Evolutionary conservation across 2,113 vertebrate species (phyloP).

Genomic region (Desmodus rotundus): DNA sequence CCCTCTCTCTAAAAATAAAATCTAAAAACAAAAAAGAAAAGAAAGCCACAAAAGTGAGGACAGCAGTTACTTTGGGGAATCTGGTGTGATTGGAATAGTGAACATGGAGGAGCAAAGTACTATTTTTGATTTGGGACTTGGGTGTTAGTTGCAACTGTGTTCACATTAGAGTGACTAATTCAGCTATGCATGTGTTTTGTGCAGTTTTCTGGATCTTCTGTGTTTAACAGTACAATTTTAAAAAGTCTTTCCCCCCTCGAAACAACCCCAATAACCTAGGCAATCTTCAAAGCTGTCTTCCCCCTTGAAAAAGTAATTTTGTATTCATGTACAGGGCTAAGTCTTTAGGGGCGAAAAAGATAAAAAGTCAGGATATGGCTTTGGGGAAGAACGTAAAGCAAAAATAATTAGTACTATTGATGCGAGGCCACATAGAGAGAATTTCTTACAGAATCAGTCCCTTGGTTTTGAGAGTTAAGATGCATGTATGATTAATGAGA

Average conservation of each 20-base stretch:
- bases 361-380: neutral
- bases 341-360: neutral
- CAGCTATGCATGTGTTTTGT: neutral
- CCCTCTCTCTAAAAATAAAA: no score
- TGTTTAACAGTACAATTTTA: neutral
- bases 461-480: neutral
- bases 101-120: accelerated
- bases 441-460: neutral
- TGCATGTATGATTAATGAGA: neutral
- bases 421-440: neutral
- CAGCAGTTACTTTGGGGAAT: neutral
- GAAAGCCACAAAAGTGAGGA: neutral
- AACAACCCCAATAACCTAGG: neutral
- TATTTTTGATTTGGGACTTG: neutral
- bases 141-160: neutral
- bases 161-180: neutral
- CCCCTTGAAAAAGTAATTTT: neutral
- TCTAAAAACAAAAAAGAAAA: no score
- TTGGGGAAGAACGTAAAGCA: neutral
- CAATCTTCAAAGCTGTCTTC: neutral
- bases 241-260: neutral
- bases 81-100: accelerated
- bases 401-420: neutral
- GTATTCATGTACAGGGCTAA: neutral
- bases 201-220: neutral